These are phyloP conservation scores for Pipistrellus pipistrellus DNA, from an alignment of 2,797 vertebrate species.

Conservation along the genomic window DNA sequence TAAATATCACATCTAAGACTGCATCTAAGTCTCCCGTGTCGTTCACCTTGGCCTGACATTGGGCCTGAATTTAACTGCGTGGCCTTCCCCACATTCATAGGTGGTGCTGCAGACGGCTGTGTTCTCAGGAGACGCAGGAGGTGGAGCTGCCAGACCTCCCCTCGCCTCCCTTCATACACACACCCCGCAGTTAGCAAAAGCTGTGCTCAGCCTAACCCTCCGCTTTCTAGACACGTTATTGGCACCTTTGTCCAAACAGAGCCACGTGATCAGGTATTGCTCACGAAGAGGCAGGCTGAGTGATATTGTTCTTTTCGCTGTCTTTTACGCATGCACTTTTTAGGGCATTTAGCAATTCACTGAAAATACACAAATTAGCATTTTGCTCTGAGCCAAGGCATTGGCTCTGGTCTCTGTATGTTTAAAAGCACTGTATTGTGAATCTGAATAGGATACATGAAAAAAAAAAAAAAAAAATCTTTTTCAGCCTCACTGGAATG, in stretches of 20 bases:
- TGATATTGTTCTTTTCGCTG: conserved; percentile 69
- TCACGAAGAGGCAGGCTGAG: neutral
- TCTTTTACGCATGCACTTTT: conserved; percentile 64
- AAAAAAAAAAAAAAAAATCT: neutral
- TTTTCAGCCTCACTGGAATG: neutral
- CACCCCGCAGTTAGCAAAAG: neutral
- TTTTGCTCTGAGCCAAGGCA: conserved; percentile 55
- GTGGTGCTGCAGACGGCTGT: rapidly evolving
- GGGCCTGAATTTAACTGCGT: neutral
- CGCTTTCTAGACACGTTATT: neutral
- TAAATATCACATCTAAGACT: too few relatives aligned
- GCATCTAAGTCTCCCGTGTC: neutral
- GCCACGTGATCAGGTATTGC: neutral
- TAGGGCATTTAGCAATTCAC: conserved; percentile 66
- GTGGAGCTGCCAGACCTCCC: neutral
- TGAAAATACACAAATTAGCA: conserved; percentile 63
- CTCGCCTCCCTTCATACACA: neutral
- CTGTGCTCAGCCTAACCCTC: neutral
- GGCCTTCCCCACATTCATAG: neutral
- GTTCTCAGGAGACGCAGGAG: neutral
- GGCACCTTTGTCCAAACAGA: neutral
- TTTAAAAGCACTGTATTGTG: neutral
- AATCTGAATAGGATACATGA: neutral
- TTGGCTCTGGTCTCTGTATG: neutral
- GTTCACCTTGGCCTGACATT: rapidly evolving